Percentiles rank a stretch among this genome's conserved stretches.
Conservation (phyloP, 2,113 vertebrate species). For the Callopanchax toddi region DNA sequence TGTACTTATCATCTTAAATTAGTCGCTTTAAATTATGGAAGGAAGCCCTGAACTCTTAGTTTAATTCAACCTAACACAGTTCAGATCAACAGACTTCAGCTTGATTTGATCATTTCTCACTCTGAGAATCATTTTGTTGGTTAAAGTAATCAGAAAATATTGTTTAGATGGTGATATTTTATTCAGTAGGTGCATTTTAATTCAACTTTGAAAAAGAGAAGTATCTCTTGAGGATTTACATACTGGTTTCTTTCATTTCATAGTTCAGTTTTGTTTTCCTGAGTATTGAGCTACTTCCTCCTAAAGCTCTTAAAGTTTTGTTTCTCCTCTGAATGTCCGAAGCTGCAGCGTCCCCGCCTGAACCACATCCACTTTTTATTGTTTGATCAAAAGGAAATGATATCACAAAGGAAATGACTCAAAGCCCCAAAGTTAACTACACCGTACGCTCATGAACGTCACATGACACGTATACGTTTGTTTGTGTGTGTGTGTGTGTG, state of each 20-base stretch:
- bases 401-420: neutral
- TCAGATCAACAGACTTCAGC: no score
- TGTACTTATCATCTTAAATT: no score
- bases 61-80: no score
- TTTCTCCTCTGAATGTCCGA: constrained; percentile 1
- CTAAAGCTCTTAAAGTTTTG: neutral
- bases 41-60: no score
- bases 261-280: constrained; percentile 28
- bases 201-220: no score
- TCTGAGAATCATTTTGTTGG: no score
- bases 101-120: no score
- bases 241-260: neutral
- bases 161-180: no score
- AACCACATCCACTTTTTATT: constrained; percentile 13
- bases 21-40: no score
- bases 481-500: neutral
- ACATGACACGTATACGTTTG: neutral
- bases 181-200: no score
- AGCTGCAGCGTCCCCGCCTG: neutral
- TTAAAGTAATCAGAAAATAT: no score
- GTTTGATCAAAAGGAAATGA: no score
- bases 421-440: neutral
- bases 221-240: neutral
- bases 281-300: neutral
- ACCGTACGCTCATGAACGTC: neutral